Percentiles rank a stretch among this genome's conserved stretches.
Conservation (phyloP, 2,888 invertebrate species). For the Leucophenga montana region DNA sequence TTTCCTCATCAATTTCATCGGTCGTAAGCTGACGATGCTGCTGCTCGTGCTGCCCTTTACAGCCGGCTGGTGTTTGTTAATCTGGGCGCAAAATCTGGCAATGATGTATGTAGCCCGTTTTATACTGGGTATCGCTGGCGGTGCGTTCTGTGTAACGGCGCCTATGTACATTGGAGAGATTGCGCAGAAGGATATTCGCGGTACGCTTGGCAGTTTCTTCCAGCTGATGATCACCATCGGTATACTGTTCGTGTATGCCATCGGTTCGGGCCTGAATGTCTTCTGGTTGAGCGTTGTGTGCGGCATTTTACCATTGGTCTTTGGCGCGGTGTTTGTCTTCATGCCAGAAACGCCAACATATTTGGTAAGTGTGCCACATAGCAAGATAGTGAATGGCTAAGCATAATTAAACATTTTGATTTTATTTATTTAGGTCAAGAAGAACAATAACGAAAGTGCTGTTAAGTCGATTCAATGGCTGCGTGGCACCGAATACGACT, state of each 20-base stretch:
- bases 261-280: slow-evolving; percentile 74
- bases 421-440: slow-evolving; percentile 66
- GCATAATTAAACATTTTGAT: not conserved
- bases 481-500: slow-evolving; percentile 82
- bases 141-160: slow-evolving; percentile 87
- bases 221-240: slow-evolving; percentile 90
- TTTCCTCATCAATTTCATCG: slow-evolving; percentile 79
- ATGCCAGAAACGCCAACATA: slow-evolving; percentile 92
- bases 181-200: slow-evolving; percentile 86
- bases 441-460: slow-evolving; percentile 79
- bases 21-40: slow-evolving; percentile 79
- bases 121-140: slow-evolving; percentile 74
- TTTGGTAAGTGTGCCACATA: slow-evolving; percentile 72
- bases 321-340: slow-evolving; percentile 82
- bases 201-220: slow-evolving; percentile 88
- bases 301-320: slow-evolving; percentile 76
- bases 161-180: slow-evolving; percentile 92
- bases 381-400: not conserved
- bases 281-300: slow-evolving; percentile 68
- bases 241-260: slow-evolving; percentile 83
- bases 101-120: slow-evolving; percentile 71
- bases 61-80: slow-evolving; percentile 83
- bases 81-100: slow-evolving; percentile 79
- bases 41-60: slow-evolving; percentile 78
- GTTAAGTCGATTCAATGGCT: slow-evolving; percentile 80